A percentile compares a stretch with the other conserved stretches of the same genome.
Conservation (phyloP, 2,113 vertebrate genomes). For the Dryoscopus gambensis region DNA sequence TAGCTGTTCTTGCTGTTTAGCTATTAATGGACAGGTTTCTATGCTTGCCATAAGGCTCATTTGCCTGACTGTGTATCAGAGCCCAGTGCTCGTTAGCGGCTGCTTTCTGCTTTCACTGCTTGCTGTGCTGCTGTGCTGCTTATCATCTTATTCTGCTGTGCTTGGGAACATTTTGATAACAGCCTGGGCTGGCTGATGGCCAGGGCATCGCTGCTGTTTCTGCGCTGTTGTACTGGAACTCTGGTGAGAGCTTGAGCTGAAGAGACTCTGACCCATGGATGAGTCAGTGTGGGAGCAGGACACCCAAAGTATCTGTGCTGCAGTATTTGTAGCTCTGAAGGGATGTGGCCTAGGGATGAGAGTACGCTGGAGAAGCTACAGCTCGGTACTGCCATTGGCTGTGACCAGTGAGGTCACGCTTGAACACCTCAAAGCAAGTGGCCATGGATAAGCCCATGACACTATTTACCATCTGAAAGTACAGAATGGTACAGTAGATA, state of each 20-base stretch:
- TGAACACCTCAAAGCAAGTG: background rate
- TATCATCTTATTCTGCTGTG: background rate
- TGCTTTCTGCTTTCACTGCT: background rate
- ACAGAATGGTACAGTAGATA: background rate
- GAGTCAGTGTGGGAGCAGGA: background rate
- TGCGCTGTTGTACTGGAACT: background rate
- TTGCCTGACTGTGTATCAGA: background rate
- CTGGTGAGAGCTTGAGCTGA: background rate
- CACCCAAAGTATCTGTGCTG: background rate
- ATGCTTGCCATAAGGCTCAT: background rate
- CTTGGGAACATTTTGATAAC: background rate
- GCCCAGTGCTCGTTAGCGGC: background rate
- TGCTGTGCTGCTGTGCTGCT: background rate
- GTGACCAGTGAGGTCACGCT: background rate
- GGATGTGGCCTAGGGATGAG: background rate
- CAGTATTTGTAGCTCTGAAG: background rate
- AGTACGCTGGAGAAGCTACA: background rate
- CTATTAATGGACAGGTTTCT: background rate
- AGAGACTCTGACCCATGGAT: background rate
- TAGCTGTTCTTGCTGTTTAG: background rate
- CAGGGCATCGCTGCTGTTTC: background rate
- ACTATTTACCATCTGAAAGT: background rate
- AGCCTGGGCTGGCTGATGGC: background rate
- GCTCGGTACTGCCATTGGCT: fast-evolving
- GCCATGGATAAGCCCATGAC: background rate